phyloP scores from a whole-genome alignment of 2,888 invertebrate genomes.

The Ariolimax columbianus region DNA sequence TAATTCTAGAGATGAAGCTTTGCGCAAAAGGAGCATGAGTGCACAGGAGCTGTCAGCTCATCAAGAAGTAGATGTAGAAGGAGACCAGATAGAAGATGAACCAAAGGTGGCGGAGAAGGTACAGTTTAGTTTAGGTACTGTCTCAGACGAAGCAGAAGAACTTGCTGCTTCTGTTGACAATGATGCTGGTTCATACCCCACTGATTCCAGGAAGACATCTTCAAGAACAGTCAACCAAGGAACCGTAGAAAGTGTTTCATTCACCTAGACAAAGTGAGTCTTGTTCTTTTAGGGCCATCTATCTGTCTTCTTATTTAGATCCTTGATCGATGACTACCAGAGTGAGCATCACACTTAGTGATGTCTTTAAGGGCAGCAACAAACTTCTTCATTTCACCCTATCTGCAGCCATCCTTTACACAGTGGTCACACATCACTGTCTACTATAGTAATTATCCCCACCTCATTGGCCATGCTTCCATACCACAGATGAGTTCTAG shows the following conservation, averaged over 20 bases:
- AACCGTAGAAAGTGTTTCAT: background rate
- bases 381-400: no score
- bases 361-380: no score
- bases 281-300: no score
- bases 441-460: no score
- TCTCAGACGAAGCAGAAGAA: conserved; percentile 15
- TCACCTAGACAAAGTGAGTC: background rate
- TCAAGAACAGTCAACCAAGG: background rate
- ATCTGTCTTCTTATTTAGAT: no score
- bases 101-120: background rate
- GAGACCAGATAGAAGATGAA: background rate
- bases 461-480: no score
- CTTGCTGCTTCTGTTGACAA: background rate
- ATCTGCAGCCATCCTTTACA: no score
- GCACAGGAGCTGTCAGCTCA: conserved; percentile 22
- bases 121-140: conserved; percentile 17
- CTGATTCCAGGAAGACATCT: background rate
- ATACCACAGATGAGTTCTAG: no score
- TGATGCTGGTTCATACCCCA: background rate
- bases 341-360: no score
- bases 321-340: no score
- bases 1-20: conserved; percentile 7
- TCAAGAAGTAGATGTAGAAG: background rate
- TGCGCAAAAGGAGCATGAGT: conserved; percentile 25
- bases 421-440: no score